phyloP scores from a whole-genome alignment of 2,888 invertebrate genomes.

The Parthenolecanium corni region DNA sequence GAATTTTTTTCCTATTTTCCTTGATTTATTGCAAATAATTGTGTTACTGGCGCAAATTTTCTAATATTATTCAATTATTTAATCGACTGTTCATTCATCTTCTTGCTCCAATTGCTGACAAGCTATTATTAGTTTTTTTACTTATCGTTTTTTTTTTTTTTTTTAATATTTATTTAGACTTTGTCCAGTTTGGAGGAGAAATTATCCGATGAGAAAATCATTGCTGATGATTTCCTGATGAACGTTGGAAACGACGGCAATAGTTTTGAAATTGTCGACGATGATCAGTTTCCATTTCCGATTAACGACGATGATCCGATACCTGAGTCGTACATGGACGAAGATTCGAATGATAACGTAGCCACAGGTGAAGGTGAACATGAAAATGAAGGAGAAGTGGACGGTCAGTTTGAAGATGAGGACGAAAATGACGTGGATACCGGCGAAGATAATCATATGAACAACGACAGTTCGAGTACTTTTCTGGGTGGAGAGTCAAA shows the following conservation, averaged over 20 bases:
- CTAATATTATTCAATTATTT: too few species aligned
- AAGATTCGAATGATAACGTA: neutral
- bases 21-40: too few species aligned
- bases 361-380: neutral
- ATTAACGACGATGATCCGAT: conserved; percentile 3
- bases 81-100: too few species aligned
- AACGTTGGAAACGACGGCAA: neutral
- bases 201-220: conserved; percentile 8
- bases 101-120: too few species aligned
- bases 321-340: neutral
- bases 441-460: neutral
- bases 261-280: neutral
- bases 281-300: neutral
- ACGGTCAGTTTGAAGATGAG: neutral
- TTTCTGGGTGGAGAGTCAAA: neutral
- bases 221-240: neutral
- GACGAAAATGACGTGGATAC: conserved; percentile 6
- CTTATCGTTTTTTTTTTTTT: too few species aligned
- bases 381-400: neutral
- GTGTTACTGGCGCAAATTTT: too few species aligned
- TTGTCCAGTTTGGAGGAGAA: conserved; percentile 1
- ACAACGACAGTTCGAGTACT: neutral
- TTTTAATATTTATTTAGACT: neutral
- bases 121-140: too few species aligned
- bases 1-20: too few species aligned